phyloP scores from a whole-genome alignment of 2,113 vertebrate species.

The Ploceus nigricollis region DNA sequence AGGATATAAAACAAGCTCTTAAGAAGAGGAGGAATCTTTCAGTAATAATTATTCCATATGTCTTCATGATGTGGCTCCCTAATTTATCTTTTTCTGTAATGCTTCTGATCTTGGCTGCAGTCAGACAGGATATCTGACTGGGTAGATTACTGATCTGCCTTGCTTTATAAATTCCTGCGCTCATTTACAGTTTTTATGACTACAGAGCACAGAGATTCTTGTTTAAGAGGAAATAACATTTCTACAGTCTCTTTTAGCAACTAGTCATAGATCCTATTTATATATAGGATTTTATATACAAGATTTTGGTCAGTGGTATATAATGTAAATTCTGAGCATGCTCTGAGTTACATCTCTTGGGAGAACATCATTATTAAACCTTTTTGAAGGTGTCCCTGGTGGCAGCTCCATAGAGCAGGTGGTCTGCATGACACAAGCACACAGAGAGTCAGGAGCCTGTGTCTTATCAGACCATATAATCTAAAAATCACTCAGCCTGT shows the following conservation, averaged over 20 bases:
- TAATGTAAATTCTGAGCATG: constrained; percentile 46
- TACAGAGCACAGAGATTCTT: neutral
- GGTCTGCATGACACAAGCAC: constrained; percentile 45
- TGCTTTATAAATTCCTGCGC: neutral
- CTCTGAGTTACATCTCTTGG: constrained; percentile 51
- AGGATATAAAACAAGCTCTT: constrained; percentile 1
- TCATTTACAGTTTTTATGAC: neutral
- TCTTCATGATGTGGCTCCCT: neutral
- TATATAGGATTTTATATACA: constrained; percentile 1
- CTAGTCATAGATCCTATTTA: neutral
- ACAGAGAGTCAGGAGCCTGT: constrained; percentile 55
- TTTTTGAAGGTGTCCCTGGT: constrained; percentile 57
- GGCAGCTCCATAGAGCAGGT: constrained; percentile 71
- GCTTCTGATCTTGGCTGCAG: neutral
- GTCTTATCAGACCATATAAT: constrained; percentile 69
- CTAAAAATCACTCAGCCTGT: constrained; percentile 68
- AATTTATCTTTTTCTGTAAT: neutral
- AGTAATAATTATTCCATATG: neutral
- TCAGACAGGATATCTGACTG: neutral
- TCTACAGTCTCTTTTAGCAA: neutral
- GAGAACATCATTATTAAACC: constrained; percentile 60
- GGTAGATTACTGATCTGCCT: neutral
- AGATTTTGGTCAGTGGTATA: constrained; percentile 31
- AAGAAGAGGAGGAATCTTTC: neutral
- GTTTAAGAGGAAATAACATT: neutral